phyloP scores from a whole-genome alignment of 2,113 vertebrate species.

The Narcine bancroftii region DNA sequence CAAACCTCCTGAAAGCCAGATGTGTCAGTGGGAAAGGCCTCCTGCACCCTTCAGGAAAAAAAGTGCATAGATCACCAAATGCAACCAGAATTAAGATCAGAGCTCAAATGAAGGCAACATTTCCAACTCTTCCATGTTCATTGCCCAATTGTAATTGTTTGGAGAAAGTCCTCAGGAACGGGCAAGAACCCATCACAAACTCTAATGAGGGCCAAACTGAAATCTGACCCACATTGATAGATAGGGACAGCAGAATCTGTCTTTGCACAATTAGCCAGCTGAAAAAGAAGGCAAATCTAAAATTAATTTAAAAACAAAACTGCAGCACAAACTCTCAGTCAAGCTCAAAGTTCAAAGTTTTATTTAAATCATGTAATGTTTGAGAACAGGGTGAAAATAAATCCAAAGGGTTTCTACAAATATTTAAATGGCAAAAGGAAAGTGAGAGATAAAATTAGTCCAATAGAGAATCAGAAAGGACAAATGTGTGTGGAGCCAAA shows the following conservation, averaged over 20 bases:
- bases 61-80: neutral
- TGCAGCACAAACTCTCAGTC: neutral
- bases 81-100: neutral
- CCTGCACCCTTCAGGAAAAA: neutral
- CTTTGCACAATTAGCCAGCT: neutral
- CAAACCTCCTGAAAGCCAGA: neutral
- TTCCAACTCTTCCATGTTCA: neutral
- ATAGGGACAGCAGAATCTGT: neutral
- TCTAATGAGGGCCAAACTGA: too few relatives aligned
- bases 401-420: too few relatives aligned
- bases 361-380: neutral
- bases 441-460: too few relatives aligned
- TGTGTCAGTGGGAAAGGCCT: neutral
- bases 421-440: too few relatives aligned
- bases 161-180: neutral
- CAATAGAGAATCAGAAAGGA: too few relatives aligned
- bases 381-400: too few relatives aligned
- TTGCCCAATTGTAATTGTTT: neutral
- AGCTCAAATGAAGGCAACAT: neutral
- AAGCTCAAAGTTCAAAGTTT: neutral
- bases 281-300: too few relatives aligned
- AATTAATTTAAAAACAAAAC: neutral
- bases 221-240: neutral
- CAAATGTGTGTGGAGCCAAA: too few relatives aligned
- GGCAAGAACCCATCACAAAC: neutral